Evolutionary conservation across 2,797 vertebrate species (phyloP).

Genomic region (Semaprochilodus insignis): DNA sequence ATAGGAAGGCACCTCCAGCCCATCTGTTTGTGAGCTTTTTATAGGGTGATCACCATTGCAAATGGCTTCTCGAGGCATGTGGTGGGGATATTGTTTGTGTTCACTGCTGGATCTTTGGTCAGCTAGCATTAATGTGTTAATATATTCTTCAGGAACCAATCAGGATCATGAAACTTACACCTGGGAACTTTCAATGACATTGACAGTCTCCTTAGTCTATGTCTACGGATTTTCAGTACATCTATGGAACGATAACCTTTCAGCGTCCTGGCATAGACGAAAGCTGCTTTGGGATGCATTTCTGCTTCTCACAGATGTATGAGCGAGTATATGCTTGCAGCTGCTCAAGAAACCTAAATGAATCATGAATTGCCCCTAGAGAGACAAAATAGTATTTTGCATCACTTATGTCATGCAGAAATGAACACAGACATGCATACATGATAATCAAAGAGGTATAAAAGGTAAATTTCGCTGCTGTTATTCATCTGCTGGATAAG

Average conservation of each 20-base stretch:
- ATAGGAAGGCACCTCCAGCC: constrained; percentile 22
- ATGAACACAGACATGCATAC: not conserved
- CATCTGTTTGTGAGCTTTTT: constrained; percentile 43
- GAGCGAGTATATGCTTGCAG: not conserved
- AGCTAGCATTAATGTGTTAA: constrained; percentile 29
- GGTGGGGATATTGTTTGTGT: not conserved
- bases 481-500: not conserved
- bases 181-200: constrained; percentile 9
- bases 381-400: not conserved
- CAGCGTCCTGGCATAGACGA: not conserved
- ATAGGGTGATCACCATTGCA: constrained; percentile 16
- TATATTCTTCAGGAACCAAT: constrained; percentile 22
- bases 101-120: constrained; percentile 13
- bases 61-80: constrained; percentile 20
- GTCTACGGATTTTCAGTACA: not conserved
- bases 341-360: not conserved
- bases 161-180: not conserved
- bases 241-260: not conserved
- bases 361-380: too few species aligned
- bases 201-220: not conserved
- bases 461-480: not conserved
- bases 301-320: not conserved
- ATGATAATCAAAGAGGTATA: not conserved
- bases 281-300: not conserved
- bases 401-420: not conserved